A percentile compares a stretch with the other conserved stretches of the same genome.
These are phyloP conservation scores for Coregonus clupeaformis DNA, from an alignment of 2,113 vertebrate genomes.

Conservation along the genomic window DNA sequence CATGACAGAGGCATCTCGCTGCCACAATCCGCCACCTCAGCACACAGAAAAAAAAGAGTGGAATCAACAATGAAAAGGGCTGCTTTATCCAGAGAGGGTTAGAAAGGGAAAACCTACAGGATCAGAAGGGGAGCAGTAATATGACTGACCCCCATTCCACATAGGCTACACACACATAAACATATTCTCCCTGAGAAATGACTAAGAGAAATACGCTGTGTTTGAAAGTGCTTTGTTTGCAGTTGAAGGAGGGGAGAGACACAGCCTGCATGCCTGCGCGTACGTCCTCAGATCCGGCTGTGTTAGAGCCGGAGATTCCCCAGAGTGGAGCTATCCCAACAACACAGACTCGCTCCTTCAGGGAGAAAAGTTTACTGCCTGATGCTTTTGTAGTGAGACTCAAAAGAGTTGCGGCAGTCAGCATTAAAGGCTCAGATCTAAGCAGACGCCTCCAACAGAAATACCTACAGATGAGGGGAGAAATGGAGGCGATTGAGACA, in stretches of 20 bases:
- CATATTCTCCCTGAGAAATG: constrained; percentile 28
- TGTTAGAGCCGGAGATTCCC: constrained; percentile 59
- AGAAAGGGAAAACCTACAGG: constrained; percentile 22
- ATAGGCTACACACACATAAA: not conserved
- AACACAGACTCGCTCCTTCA: constrained; percentile 63
- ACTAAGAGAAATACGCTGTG: constrained; percentile 41
- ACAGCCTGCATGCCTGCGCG: constrained; percentile 2
- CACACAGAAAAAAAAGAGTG: constrained; percentile 27
- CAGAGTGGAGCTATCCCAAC: constrained; percentile 68
- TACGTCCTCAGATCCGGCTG: constrained; percentile 43
- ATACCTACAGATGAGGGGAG: constrained; percentile 66
- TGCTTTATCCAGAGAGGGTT: not conserved
- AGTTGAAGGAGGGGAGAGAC: constrained; percentile 33
- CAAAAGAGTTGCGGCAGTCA: constrained; percentile 74
- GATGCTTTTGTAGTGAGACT: constrained; percentile 74
- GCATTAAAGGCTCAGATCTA: constrained; percentile 76
- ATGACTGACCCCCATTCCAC: not conserved
- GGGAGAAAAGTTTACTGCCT: constrained; percentile 76
- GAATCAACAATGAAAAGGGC: not conserved
- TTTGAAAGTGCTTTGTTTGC: constrained; percentile 46
- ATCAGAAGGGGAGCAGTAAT: constrained; percentile 20
- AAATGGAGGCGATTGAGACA: constrained; percentile 58
- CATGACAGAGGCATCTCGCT: constrained; percentile 84
- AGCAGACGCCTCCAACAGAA: constrained; percentile 69
- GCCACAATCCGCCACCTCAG: constrained; percentile 79